Conservation (phyloP, 2,888 invertebrate genomes). For the Diplolepis rosae region DNA sequence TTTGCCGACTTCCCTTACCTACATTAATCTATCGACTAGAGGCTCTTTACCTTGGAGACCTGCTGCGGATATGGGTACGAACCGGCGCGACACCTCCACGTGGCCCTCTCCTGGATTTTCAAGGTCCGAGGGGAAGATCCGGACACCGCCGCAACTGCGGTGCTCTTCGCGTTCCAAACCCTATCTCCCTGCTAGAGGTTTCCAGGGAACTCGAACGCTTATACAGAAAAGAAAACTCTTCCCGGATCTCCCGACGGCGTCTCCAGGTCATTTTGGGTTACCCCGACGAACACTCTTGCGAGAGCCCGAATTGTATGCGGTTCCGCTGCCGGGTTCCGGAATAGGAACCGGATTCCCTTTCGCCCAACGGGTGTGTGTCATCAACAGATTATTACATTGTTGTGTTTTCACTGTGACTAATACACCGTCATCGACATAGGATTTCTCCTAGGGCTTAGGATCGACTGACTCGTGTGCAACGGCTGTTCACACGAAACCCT, state of each 20-base stretch:
- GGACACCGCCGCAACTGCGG: slow-evolving; percentile 74
- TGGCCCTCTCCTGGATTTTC: slow-evolving; percentile 73
- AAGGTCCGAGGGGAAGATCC: slow-evolving; percentile 74
- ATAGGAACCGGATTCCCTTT: slow-evolving; percentile 78
- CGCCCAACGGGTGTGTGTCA: slow-evolving; percentile 73
- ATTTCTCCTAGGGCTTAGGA: too few relatives aligned
- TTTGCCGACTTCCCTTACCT: slow-evolving; percentile 83
- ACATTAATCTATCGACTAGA: slow-evolving; percentile 81
- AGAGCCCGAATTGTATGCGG: slow-evolving; percentile 74
- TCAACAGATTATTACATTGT: too few relatives aligned
- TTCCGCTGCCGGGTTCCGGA: slow-evolving; percentile 78
- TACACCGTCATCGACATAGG: too few relatives aligned
- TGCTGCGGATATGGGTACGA: slow-evolving; percentile 65
- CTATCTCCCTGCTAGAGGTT: slow-evolving; percentile 76
- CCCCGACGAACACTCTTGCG: slow-evolving; percentile 74
- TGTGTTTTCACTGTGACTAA: too few relatives aligned
- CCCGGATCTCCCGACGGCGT: slow-evolving; percentile 76
- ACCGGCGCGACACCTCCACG: slow-evolving; percentile 67
- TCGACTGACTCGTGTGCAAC: too few relatives aligned
- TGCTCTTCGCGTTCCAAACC: slow-evolving; percentile 76
- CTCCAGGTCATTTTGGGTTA: slow-evolving; percentile 76
- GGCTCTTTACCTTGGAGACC: slow-evolving; percentile 84
- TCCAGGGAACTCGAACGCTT: slow-evolving; percentile 75
- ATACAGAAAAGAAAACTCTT: slow-evolving; percentile 76
- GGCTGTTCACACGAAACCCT: too few relatives aligned